These are phyloP conservation scores for Sebastes variabilis DNA, from an alignment of 2,797 vertebrate species.

Conservation along the genomic window DNA sequence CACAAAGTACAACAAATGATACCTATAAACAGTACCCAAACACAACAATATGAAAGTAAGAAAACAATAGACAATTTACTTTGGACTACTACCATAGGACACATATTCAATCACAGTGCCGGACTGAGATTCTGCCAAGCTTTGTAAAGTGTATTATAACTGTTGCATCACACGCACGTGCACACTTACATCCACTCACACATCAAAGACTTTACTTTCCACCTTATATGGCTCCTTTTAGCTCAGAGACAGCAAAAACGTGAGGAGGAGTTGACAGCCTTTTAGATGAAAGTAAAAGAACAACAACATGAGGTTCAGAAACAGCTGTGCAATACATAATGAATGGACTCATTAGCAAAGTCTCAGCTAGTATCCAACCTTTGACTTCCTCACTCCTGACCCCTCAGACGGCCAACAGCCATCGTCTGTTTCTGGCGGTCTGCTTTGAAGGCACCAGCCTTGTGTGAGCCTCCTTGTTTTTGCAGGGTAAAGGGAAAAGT, in stretches of 20 bases:
- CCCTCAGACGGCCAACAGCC: conserved; percentile 34
- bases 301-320: conserved; percentile 27
- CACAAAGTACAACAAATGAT: conserved; percentile 13
- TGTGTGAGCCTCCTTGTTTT: conserved; percentile 50
- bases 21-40: conserved; percentile 8
- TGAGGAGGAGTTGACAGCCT: conserved; percentile 21
- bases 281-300: conserved; percentile 15
- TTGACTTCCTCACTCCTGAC: conserved; percentile 50
- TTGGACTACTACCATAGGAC: not conserved
- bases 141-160: conserved; percentile 12
- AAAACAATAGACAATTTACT: conserved; percentile 26
- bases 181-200: not conserved
- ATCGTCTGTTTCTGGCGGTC: conserved; percentile 28
- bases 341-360: conserved; percentile 54
- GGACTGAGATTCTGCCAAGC: not conserved
- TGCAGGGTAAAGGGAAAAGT: conserved; percentile 50
- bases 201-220: conserved; percentile 36
- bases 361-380: conserved; percentile 43
- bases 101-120: not conserved
- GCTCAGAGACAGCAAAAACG: conserved; percentile 26
- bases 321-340: conserved; percentile 41
- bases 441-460: conserved; percentile 35
- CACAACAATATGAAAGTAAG: conserved; percentile 7
- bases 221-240: conserved; percentile 54
- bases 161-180: not conserved